Base-by-base conservation (phyloP, 2,797 vertebrate species). In the Catostomus latipinnis region DNA sequence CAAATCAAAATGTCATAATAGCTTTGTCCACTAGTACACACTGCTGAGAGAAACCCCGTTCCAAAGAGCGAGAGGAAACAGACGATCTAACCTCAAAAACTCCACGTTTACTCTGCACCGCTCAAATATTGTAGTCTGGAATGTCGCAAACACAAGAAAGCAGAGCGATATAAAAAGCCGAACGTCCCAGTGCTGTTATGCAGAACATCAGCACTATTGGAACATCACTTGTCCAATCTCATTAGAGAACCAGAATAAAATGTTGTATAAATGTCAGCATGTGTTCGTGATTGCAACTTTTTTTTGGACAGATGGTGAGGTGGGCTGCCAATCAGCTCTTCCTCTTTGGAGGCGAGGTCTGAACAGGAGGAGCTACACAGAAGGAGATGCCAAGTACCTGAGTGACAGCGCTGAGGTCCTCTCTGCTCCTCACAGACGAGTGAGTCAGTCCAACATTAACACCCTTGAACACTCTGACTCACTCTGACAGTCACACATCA, bases 341-440 rank as follows among this genome's bases (percentile, higher is more conserved):
- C 76, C 85, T 0, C 83, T 90, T 53, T 90, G 93, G 87, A 91
- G 91, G 83, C 94, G 91, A 84, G 83, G 86, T 0, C 86, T 90
- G 56, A 94, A 91, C 83, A 91, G 88, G 81, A 90, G 91, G 86
- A 95, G 92, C 81, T 94, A 90, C 87, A 88, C 91, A 8, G 94
- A 95, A 81, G 93, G 92, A 56, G 93, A 93, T 74, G 84, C 76
- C 74, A 87, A 76, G 78, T 92, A 91, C 88, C 85, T 88, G 46
- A 80, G 86, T 71, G 89, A 89, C 76, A 87, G 82, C 76, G 82
- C 82, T 0, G 92, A 93, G 22, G 85, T 83, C 43, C 89, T 93
- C 48, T 83, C 88, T 83, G 74, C 54, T 85, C 82, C 90, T 50
- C 9, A 88, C 82, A 91, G 89, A 88, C 84, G 87, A 84, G 83